Conservation (phyloP, 1,140 invertebrate genomes). For the Neodiprion lecontei region DNA sequence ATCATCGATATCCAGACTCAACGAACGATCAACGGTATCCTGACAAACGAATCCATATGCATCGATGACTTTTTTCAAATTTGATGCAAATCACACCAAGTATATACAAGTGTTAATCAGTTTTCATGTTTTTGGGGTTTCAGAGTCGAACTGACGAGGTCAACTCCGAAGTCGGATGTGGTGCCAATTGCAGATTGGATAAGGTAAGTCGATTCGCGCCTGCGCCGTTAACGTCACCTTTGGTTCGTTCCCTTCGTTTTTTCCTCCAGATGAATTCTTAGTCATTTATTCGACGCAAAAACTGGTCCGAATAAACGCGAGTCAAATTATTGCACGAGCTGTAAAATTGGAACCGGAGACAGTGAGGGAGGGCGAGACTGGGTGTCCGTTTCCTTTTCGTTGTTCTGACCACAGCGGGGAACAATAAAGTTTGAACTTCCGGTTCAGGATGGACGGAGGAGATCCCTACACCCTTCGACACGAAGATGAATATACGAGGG, state of each 20-base stretch:
- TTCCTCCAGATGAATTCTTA: neutral
- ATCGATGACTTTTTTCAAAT: too few relatives aligned
- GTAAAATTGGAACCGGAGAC: neutral
- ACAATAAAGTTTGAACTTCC: neutral
- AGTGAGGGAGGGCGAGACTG: neutral
- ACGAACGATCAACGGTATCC: too few relatives aligned
- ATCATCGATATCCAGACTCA: too few relatives aligned
- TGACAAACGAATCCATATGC: too few relatives aligned
- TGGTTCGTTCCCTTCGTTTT: neutral
- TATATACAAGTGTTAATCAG: neutral
- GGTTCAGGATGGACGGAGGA: neutral
- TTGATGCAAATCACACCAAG: too few relatives aligned
- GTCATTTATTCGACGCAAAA: neutral
- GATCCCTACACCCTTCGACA: too few relatives aligned
- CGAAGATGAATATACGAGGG: too few relatives aligned
- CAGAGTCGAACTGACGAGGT: constrained; percentile 71
- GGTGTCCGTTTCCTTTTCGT: neutral
- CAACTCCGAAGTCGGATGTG: constrained; percentile 69
- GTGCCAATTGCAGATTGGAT: constrained; percentile 67
- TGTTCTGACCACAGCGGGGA: constrained; percentile 5
- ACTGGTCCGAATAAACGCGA: neutral
- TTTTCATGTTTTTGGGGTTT: constrained; percentile 29
- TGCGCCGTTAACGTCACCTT: neutral
- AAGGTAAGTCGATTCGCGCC: constrained; percentile 48
- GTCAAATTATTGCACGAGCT: neutral